phyloP scores from a whole-genome alignment of 2,888 invertebrate genomes.

The Lasioglossum leucozonium region DNA sequence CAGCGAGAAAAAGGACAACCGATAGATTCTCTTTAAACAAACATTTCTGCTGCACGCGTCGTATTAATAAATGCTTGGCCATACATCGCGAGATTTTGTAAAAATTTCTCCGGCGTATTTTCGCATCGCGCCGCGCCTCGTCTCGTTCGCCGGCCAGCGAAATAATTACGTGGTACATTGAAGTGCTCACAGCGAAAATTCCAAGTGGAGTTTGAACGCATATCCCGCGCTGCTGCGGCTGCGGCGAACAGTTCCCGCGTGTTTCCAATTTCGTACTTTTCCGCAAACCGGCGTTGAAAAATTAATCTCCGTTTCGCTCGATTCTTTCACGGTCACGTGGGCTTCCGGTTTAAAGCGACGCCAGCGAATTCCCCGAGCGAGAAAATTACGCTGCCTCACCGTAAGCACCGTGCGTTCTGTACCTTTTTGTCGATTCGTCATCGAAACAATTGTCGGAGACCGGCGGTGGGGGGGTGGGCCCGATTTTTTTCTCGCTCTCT shows the following conservation, averaged over 20 bases:
- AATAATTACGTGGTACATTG: slow-evolving; percentile 39
- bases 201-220: slow-evolving; percentile 30
- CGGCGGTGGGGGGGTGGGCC: too few relatives aligned
- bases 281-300: slow-evolving; percentile 23
- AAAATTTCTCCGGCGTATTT: slow-evolving; percentile 28
- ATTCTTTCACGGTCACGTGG: background rate
- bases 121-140: background rate
- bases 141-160: slow-evolving; percentile 3
- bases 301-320: slow-evolving; percentile 28
- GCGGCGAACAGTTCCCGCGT: background rate
- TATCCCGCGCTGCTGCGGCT: background rate
- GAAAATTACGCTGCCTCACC: background rate
- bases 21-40: background rate
- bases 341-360: background rate
- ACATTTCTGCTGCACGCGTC: background rate
- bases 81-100: slow-evolving; percentile 1
- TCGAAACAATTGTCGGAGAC: slow-evolving; percentile 5
- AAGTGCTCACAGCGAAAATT: slow-evolving; percentile 32
- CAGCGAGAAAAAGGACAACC: background rate
- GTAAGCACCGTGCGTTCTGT: background rate
- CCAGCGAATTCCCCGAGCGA: background rate
- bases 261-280: slow-evolving; percentile 37
- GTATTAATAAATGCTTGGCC: background rate
- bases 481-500: slow-evolving; percentile 54
- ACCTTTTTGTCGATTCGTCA: too few relatives aligned